phyloP scores from a whole-genome alignment of 2,113 vertebrate genomes.

The Meles meles region DNA sequence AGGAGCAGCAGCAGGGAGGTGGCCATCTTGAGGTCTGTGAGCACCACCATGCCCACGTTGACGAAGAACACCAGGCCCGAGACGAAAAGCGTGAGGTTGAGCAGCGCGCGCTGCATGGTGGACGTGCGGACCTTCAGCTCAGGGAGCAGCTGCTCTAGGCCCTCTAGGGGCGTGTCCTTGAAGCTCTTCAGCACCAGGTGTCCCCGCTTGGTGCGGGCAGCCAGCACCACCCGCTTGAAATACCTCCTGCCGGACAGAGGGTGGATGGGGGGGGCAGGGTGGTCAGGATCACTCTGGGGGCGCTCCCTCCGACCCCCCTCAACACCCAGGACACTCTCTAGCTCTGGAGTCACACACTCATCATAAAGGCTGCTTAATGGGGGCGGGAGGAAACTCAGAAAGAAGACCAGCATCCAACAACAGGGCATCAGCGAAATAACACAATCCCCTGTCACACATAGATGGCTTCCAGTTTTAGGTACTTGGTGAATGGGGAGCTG shows the following conservation, averaged over 20 bases:
- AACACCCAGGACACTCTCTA: background rate
- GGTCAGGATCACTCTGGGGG: background rate
- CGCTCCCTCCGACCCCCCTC: background rate
- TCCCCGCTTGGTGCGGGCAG: slow-evolving; percentile 60
- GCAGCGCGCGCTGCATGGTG: slow-evolving; percentile 69
- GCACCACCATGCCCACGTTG: slow-evolving; percentile 82
- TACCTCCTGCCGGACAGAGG: slow-evolving; percentile 61
- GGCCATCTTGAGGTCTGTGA: slow-evolving; percentile 79
- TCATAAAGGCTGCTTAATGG: background rate
- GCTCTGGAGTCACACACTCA: background rate
- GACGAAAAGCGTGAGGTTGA: slow-evolving; percentile 73
- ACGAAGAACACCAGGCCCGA: slow-evolving; percentile 76
- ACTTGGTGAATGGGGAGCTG: background rate
- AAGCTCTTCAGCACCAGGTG: slow-evolving; percentile 82
- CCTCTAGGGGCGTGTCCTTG: slow-evolving; percentile 80
- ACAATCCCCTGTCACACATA: background rate
- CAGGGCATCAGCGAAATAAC: background rate
- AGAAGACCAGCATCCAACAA: background rate
- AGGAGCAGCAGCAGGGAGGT: slow-evolving; percentile 75
- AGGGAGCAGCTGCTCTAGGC: slow-evolving; percentile 79
- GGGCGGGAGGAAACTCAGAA: background rate
- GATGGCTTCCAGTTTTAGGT: background rate
- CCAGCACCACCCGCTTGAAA: slow-evolving; percentile 80
- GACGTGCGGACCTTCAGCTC: slow-evolving; percentile 77
- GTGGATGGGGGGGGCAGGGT: no score